Percentiles rank a stretch among this genome's conserved stretches.
Conservation (phyloP, 2,113 vertebrate genomes). For the Labeo rohita region DNA sequence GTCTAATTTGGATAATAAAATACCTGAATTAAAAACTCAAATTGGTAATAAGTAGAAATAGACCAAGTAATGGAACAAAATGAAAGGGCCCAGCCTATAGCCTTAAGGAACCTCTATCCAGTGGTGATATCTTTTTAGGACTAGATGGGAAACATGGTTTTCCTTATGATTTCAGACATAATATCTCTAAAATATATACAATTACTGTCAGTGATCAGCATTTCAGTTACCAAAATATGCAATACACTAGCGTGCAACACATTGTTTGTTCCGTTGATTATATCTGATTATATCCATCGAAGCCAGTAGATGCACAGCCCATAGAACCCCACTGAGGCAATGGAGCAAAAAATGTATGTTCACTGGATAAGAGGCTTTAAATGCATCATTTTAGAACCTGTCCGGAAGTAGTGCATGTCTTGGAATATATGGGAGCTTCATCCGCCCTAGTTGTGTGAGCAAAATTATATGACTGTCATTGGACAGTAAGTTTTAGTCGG, state of each 20-base stretch:
- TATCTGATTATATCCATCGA: background rate
- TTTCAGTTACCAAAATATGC: background rate
- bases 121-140: background rate
- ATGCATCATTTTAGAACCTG: background rate
- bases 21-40: too few species aligned
- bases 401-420: background rate
- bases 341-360: background rate
- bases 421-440: background rate
- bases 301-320: conserved; percentile 10
- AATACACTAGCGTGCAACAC: background rate
- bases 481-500: background rate
- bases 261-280: background rate
- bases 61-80: conserved; percentile 17
- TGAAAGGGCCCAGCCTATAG: background rate
- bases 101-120: conserved; percentile 31
- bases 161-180: background rate
- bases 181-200: background rate
- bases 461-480: background rate
- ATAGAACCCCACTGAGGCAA: background rate
- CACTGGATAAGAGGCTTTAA: background rate
- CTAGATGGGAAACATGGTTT: background rate
- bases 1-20: too few species aligned
- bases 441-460: background rate
- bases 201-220: background rate
- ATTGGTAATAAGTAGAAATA: background rate